phyloP scores from a whole-genome alignment of 2,113 vertebrate species.

The Heterotilapia buettikoferi region DNA sequence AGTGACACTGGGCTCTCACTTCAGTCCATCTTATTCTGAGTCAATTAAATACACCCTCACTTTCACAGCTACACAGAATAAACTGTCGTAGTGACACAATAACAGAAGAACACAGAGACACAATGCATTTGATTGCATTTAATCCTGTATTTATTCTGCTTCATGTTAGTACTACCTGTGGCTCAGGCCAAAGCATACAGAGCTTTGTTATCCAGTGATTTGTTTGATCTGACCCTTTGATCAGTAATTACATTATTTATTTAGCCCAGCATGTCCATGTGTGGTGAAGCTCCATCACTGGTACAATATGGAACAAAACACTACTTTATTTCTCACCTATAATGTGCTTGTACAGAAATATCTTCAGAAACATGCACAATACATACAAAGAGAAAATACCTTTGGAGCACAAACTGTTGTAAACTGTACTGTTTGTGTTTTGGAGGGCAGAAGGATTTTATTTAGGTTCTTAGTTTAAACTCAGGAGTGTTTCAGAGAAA shows the following conservation, averaged over 20 bases:
- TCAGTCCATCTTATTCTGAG: neutral
- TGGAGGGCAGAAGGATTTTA: neutral
- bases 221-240: neutral
- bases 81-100: neutral
- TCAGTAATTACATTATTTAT: neutral
- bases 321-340: neutral
- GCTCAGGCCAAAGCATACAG: neutral
- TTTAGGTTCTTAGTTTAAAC: neutral
- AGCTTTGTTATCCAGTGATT: neutral
- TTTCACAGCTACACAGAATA: neutral
- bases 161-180: neutral
- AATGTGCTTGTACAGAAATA: neutral
- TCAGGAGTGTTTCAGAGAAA: neutral
- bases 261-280: neutral
- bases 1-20: neutral
- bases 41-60: neutral
- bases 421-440: neutral
- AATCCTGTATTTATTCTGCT: neutral
- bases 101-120: neutral
- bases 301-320: neutral
- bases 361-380: neutral
- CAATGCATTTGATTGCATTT: neutral
- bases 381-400: neutral
- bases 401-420: neutral
- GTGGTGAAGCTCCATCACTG: accelerated